Percentiles rank a stretch among this genome's conserved stretches.
phyloP scores from a whole-genome alignment of 2,113 vertebrate genomes.

The Eudyptes chrysolophus region DNA sequence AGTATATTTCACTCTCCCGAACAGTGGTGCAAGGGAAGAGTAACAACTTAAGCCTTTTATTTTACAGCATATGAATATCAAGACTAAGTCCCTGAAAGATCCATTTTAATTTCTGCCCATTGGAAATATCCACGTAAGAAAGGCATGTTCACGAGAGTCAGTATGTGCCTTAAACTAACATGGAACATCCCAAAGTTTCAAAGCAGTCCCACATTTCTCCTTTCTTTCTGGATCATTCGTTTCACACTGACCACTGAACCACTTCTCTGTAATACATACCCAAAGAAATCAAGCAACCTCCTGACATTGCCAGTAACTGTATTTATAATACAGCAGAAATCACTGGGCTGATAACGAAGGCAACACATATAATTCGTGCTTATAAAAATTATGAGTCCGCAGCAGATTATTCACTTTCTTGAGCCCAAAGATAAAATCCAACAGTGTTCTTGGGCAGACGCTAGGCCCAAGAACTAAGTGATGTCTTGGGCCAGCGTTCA shows the following conservation, averaged over 20 bases:
- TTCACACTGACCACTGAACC: background rate
- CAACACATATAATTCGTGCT: background rate
- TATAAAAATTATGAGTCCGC: background rate
- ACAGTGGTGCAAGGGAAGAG: background rate
- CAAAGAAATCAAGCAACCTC: background rate
- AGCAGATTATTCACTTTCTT: background rate
- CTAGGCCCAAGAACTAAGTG: background rate
- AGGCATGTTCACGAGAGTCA: background rate
- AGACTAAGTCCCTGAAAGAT: background rate
- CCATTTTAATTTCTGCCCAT: background rate
- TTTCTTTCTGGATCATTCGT: background rate
- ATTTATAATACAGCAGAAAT: background rate
- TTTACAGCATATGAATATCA: background rate
- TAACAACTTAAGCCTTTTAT: background rate
- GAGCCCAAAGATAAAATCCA: background rate
- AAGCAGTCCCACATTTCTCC: background rate
- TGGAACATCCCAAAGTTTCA: background rate
- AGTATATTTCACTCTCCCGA: background rate
- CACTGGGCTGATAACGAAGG: background rate
- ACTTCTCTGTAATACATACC: background rate
- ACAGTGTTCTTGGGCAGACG: background rate
- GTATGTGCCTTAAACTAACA: background rate
- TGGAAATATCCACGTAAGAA: background rate
- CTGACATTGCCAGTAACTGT: background rate
- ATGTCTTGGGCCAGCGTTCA: background rate